A percentile compares a stretch with the other conserved stretches of the same genome.
Conservation (phyloP, 2,113 vertebrate species). For the Pterophyllum scalare region DNA sequence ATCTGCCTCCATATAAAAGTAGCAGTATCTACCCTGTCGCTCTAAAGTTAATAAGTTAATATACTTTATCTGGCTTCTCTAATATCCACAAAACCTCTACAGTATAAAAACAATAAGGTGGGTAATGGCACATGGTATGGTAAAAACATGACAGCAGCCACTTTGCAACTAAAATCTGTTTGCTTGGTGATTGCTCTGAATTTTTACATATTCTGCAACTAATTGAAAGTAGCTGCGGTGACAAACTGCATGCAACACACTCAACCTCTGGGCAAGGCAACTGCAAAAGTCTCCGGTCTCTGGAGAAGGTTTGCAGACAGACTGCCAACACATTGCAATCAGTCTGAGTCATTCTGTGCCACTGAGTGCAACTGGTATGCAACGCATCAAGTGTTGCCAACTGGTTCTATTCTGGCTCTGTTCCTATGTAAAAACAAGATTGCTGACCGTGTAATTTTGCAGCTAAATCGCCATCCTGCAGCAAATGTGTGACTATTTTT, state of each 20-base stretch:
- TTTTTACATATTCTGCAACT: neutral
- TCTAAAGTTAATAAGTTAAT: no score
- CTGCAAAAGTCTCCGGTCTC: neutral
- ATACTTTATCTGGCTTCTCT: neutral
- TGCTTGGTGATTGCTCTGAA: neutral
- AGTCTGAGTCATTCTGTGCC: neutral
- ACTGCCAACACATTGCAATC: neutral
- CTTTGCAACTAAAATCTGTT: no score
- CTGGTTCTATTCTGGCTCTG: no score
- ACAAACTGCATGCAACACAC: neutral
- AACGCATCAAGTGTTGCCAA: neutral
- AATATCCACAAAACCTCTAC: neutral
- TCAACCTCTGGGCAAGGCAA: neutral
- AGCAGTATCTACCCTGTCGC: neutral
- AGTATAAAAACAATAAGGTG: neutral
- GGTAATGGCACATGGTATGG: no score
- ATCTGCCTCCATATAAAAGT: no score
- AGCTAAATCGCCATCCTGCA: no score
- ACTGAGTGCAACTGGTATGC: neutral
- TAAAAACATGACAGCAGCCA: neutral
- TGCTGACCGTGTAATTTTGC: no score
- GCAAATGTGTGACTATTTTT: no score
- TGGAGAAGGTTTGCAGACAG: neutral
- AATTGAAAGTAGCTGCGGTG: neutral
- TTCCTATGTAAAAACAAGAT: no score